Base-by-base conservation (phyloP, 2,797 vertebrate genomes). In the Rhincodon typus region DNA sequence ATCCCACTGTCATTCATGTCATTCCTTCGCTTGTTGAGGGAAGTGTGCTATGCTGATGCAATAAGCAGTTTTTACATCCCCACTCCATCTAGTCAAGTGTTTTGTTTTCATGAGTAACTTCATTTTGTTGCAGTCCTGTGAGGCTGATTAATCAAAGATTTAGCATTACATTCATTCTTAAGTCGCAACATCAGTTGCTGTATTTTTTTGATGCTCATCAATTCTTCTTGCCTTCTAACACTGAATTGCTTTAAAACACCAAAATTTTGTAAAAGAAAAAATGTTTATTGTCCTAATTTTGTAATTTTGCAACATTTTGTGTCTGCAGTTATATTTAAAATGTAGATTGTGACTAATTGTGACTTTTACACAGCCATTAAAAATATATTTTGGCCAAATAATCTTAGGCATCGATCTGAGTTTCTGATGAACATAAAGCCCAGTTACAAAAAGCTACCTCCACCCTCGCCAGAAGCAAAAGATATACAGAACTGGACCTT, bases 381-480 rank as follows among this genome's bases (percentile, higher is more conserved):
- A 94, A 74, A 74, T 74, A 23, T 94, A 94, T 42, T 27, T 25
- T 94, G 5, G 74, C 7, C 46, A 34, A 95, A 94, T 15, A 72
- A 57, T 77, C 96, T 38, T 96, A 99, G 99, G 97, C 98, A 99
- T 96, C 98, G 99, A 42, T 97, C 97, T 5, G 98, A 99, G 96
- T 99, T 99, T 96, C 97, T 99, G 97, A 98, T 97, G 96, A 98
- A 99, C 96, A 98, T 99, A 98, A 99, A 99, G 96, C 98, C 99
- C 42, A 98, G 97, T 96, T 98, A 99, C 96, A 97, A 96, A 95
- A 97, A 97, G 97, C 98, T 97, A 96, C 97, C 96, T 10, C 96
- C 98, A 21, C 97, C 97, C 74, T 96, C 95, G 70, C 95, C 95
- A 72, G 98, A 98, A 34, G 98, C 97, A 79, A 98, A 98, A 12